phyloP scores from a whole-genome alignment of 2,888 invertebrate genomes.

The Tenthredo distinguenda region DNA sequence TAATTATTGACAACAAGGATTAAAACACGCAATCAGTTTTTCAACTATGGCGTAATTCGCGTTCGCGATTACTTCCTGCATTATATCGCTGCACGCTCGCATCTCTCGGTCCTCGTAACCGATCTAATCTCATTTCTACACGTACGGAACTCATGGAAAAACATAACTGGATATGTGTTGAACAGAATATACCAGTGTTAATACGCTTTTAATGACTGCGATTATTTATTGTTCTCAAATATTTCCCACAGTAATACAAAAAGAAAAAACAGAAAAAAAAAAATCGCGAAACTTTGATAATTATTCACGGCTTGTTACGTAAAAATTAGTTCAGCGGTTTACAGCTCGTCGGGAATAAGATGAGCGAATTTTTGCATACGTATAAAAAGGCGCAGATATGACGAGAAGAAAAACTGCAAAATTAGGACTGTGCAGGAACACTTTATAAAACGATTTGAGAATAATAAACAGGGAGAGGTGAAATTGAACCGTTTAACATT shows the following conservation, averaged over 20 bases:
- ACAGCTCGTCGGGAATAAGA: neutral
- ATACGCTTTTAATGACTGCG: constrained; percentile 39
- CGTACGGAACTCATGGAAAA: neutral
- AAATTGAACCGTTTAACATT: constrained; percentile 20
- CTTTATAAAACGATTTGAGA: neutral
- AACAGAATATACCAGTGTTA: neutral
- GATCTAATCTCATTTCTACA: neutral
- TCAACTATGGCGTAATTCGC: neutral
- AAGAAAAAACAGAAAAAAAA: neutral
- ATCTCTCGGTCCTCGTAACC: neutral
- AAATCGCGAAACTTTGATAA: neutral
- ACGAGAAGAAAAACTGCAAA: neutral
- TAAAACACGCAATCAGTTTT: neutral
- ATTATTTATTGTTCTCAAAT: constrained; percentile 36
- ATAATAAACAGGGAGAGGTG: neutral
- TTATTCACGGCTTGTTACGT: neutral
- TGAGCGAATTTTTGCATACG: neutral
- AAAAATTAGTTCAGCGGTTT: neutral
- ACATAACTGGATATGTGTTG: neutral
- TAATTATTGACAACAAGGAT: no score
- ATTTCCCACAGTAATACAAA: constrained; percentile 11
- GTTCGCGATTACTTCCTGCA: constrained; percentile 25
- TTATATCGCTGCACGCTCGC: neutral
- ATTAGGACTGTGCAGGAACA: neutral
- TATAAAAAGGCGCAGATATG: neutral